Evolutionary conservation across 2,888 invertebrate species (phyloP), one percentile per base, ranked within the genome.

Genomic region (Dryobotodes eremita): DNA sequence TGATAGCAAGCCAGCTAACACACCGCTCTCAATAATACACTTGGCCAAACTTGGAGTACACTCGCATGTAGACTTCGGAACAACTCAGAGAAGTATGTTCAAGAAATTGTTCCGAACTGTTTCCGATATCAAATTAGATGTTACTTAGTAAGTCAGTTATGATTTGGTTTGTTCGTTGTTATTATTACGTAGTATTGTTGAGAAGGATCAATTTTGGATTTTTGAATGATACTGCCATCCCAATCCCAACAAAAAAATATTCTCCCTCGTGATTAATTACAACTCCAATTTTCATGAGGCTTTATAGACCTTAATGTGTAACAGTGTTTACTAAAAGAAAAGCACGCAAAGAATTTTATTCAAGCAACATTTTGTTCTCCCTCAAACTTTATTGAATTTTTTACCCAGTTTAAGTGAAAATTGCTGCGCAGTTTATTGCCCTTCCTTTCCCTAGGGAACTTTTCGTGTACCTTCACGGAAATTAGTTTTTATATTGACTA

Each of bases 101-200:
- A 26, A 69, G 71, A 59, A 74, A 76, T 80, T 86, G 84, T 86
- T 86, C 71, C 50, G 78, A 84, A 85, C 79, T 83, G 76, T 83
- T 83, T 69, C 53, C 76, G 78, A 84, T 84, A 84, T 77, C 78
- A 78, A 86, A 86, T 86, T 80, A 86, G 86, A 84, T 84, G 85
- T 81, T 86, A 86, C 83, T 85, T 77, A 76, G 62, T 76, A 70
- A 86, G 83, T 86, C 83, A 71, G 50, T 74, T 71, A 74, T 74
- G 83, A 79, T 83, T 80, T 65, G 48, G 68, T 72, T 75, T 36
- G 71, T 61, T 72, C 61, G 64, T 61, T 79, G 72, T 78, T 76
- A 77, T 69, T 82, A 71, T 73, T 68, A 62, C 55, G 36, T 46
- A 31, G 55, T 61, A 70, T 79, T 73, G 71, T 75, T 64, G 26